phyloP scores from a whole-genome alignment of 1,140 invertebrate genomes.

The Pseudachorutes palmiensis region DNA sequence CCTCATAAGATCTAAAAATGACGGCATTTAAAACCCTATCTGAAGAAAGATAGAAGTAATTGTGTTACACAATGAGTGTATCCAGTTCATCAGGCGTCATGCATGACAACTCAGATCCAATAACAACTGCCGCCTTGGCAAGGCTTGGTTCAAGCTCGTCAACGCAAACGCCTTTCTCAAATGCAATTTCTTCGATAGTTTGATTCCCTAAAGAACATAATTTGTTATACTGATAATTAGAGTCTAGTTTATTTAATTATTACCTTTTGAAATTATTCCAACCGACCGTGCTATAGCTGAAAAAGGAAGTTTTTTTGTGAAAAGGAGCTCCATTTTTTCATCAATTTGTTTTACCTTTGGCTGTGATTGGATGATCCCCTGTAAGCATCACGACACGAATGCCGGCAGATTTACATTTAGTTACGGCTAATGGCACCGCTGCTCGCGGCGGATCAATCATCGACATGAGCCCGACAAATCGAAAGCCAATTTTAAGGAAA shows the following conservation, averaged over 20 bases:
- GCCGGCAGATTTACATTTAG: constrained; percentile 60
- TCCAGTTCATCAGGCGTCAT: constrained; percentile 55
- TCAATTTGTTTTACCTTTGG: constrained; percentile 39
- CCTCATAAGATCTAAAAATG: constrained; percentile 45
- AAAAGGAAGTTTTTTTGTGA: too few relatives aligned
- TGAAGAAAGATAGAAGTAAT: constrained; percentile 19
- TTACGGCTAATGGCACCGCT: constrained; percentile 54
- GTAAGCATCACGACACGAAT: constrained; percentile 75
- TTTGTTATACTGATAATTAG: too few relatives aligned
- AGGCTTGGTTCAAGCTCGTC: constrained; percentile 48
- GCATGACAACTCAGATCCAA: constrained; percentile 59
- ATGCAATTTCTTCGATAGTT: constrained; percentile 59
- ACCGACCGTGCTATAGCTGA: constrained; percentile 56
- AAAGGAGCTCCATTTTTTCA: too few relatives aligned
- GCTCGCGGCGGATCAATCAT: constrained; percentile 60
- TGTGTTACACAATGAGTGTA: constrained; percentile 38
- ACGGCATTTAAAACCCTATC: neutral
- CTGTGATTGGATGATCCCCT: constrained; percentile 63
- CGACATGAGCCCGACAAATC: constrained; percentile 58
- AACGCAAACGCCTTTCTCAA: constrained; percentile 49
- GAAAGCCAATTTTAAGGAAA: constrained; percentile 52
- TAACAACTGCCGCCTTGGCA: constrained; percentile 57
- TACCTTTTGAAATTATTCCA: constrained; percentile 56
- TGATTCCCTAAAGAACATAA: too few relatives aligned
- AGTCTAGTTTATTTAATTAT: too few relatives aligned